Conservation (phyloP, 2,888 invertebrate species). For the Aporophyla lueneburgensis region DNA sequence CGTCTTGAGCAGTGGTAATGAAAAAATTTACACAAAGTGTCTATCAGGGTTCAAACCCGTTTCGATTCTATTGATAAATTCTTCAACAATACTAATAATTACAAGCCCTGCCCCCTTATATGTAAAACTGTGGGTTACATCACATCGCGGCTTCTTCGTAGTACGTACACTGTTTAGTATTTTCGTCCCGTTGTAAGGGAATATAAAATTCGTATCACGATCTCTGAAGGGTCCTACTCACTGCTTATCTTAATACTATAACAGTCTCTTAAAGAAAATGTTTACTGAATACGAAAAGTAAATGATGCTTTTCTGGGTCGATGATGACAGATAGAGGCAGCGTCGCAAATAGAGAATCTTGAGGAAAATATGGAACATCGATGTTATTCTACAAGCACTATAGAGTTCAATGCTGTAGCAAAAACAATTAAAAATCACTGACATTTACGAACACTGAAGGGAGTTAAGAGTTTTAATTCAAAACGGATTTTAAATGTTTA, state of each 20-base stretch:
- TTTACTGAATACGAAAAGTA: constrained; percentile 70
- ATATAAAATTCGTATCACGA: constrained; percentile 73
- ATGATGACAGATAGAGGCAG: constrained; percentile 27
- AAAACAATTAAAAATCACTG: too few relatives aligned
- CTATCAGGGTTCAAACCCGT: too few relatives aligned
- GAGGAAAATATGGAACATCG: neutral
- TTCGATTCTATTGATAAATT: constrained; percentile 23
- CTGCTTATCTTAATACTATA: constrained; percentile 74
- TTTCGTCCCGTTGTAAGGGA: constrained; percentile 63
- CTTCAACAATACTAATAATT: constrained; percentile 50
- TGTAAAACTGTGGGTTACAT: constrained; percentile 47
- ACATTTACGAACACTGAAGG: too few relatives aligned
- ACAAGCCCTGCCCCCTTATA: constrained; percentile 31
- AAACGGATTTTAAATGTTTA: too few relatives aligned
- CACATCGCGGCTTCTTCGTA: constrained; percentile 36
- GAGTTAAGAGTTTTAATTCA: too few relatives aligned
- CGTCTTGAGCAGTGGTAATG: too few relatives aligned
- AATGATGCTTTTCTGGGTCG: constrained; percentile 43
- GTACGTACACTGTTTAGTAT: constrained; percentile 66
- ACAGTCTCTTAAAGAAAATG: constrained; percentile 71
- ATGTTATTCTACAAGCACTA: neutral
- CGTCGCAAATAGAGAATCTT: constrained; percentile 10
- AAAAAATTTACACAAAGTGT: too few relatives aligned
- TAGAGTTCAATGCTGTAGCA: neutral
- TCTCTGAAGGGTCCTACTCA: constrained; percentile 64